A percentile compares a stretch with the other conserved stretches of the same genome.
These are phyloP conservation scores for Lasioglossum leucozonium DNA, from an alignment of 2,888 invertebrate species.

Conservation along the genomic window DNA sequence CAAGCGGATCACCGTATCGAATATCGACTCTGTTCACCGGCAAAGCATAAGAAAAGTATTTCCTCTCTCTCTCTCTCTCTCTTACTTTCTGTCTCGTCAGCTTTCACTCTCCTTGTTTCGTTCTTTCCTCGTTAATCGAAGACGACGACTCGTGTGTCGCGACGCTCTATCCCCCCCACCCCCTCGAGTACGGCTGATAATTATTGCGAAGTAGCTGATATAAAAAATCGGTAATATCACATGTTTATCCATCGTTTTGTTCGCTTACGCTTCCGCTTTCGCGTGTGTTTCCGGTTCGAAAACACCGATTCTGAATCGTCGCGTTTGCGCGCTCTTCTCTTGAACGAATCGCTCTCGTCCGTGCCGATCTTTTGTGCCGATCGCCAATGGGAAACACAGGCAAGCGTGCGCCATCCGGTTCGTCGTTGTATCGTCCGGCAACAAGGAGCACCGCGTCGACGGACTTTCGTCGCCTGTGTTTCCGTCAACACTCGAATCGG, in stretches of 20 bases:
- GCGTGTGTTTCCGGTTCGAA: not conserved
- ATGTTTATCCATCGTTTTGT: slow-evolving; percentile 58
- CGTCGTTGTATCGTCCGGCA: not conserved
- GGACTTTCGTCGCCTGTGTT: not conserved
- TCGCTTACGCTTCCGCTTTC: not conserved
- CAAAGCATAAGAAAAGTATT: not conserved
- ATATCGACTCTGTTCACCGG: slow-evolving; percentile 2
- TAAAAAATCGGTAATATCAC: slow-evolving; percentile 76
- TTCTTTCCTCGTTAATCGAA: not conserved
- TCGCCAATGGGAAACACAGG: slow-evolving; percentile 1
- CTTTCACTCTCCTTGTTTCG: no score
- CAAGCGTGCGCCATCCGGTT: not conserved
- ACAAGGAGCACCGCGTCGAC: not conserved
- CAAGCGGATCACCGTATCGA: not conserved
- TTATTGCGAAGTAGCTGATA: slow-evolving; percentile 74
- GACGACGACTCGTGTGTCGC: slow-evolving; percentile 57
- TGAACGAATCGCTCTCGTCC: not conserved
- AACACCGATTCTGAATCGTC: not conserved
- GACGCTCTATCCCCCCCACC: slow-evolving; percentile 37
- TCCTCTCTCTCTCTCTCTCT: no score
- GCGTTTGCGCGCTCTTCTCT: not conserved
- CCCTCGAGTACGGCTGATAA: slow-evolving; percentile 52
- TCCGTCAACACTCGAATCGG: not conserved
- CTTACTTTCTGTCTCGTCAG: no score
- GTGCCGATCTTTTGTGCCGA: slow-evolving; percentile 1